phyloP scores from a whole-genome alignment of 2,797 vertebrate species.

The Amblyraja radiata region DNA sequence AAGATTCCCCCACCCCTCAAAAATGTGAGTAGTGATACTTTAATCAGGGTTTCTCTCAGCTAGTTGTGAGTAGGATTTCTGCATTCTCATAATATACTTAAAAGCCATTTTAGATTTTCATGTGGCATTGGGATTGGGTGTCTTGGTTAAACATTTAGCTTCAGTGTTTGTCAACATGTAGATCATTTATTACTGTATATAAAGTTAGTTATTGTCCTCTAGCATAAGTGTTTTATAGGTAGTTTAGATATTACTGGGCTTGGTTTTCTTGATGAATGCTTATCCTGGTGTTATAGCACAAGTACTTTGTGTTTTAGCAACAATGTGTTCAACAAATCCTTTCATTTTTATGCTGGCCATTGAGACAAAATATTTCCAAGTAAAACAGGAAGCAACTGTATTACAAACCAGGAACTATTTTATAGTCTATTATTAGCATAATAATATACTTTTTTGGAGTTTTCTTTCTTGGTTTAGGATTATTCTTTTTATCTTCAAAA shows the following conservation, averaged over 20 bases:
- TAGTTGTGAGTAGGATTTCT: not conserved
- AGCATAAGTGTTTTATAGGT: too few relatives aligned
- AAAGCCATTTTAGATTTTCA: not conserved
- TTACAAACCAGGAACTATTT: not conserved
- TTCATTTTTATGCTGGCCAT: not conserved
- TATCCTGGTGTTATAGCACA: too few relatives aligned
- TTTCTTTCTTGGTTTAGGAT: not conserved
- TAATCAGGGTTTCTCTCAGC: not conserved
- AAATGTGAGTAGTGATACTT: not conserved
- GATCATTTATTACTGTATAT: too few relatives aligned
- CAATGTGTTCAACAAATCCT: too few relatives aligned
- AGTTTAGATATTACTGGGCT: too few relatives aligned
- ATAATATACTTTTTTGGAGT: not conserved
- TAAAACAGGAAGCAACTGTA: not conserved
- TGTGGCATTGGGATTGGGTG: not conserved
- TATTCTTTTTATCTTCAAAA: not conserved
- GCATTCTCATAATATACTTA: not conserved
- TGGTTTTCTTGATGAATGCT: too few relatives aligned
- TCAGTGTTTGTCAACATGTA: too few relatives aligned
- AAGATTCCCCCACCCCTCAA: not conserved
- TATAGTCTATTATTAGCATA: not conserved
- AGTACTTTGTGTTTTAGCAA: too few relatives aligned
- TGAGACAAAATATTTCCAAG: not conserved
- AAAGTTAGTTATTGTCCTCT: too few relatives aligned
- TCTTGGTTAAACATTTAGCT: too few relatives aligned